A percentile compares a stretch with the other conserved stretches of the same genome.
phyloP scores from a whole-genome alignment of 2,888 invertebrate genomes.

The Lycocerus yunnanus region DNA sequence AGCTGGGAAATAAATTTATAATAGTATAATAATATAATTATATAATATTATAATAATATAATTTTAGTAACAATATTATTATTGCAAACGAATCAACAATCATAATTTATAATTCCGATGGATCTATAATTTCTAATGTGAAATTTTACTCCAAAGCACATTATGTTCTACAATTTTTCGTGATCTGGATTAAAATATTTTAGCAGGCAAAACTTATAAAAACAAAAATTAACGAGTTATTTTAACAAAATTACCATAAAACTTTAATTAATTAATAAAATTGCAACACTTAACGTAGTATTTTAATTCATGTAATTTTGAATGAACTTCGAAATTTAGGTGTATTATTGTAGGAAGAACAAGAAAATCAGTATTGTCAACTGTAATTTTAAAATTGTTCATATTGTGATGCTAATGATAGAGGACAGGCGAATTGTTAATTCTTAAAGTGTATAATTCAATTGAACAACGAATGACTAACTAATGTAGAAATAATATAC shows the following conservation, averaged over 20 bases:
- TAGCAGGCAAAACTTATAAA: not conserved
- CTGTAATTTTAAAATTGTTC: not conserved
- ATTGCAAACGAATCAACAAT: not conserved
- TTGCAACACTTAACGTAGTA: not conserved
- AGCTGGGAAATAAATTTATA: no score
- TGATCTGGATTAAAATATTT: not conserved
- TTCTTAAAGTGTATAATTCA: not conserved
- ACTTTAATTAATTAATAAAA: not conserved
- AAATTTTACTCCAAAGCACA: not conserved
- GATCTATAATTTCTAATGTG: not conserved
- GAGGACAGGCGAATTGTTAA: not conserved
- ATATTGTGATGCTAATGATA: not conserved
- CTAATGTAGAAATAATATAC: not conserved
- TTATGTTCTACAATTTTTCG: not conserved
- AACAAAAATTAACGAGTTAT: no score
- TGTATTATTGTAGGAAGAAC: not conserved
- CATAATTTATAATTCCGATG: not conserved
- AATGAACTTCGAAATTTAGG: not conserved
- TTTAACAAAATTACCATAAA: not conserved
- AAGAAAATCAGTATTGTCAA: not conserved
- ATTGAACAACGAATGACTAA: not conserved
- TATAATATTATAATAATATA: no score
- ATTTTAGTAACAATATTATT: no score
- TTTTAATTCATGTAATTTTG: not conserved
- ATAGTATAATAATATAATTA: no score